phyloP scores from a whole-genome alignment of 2,797 vertebrate genomes.

The Tragopan temminckii region DNA sequence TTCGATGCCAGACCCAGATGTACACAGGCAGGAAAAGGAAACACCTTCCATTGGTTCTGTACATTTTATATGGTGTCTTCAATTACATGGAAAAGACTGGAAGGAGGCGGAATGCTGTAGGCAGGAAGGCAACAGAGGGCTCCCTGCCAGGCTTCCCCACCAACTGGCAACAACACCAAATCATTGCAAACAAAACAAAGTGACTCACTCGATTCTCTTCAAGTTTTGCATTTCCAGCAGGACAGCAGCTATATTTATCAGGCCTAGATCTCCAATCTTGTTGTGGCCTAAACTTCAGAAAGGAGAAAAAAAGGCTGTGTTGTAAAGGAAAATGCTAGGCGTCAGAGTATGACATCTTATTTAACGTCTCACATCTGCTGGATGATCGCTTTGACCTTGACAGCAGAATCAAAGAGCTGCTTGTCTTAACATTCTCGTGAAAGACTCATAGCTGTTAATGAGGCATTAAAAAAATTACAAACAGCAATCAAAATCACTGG shows the following conservation, averaged over 20 bases:
- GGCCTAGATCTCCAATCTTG: conserved; percentile 81
- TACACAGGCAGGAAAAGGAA: background rate
- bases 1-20: fast-evolving
- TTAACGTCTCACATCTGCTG: background rate
- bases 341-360: background rate
- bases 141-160: background rate
- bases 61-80: background rate
- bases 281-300: conserved; percentile 86
- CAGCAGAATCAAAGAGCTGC: conserved; percentile 26
- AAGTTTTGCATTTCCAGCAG: conserved; percentile 82
- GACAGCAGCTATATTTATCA: conserved; percentile 77
- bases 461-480: background rate
- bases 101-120: background rate
- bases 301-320: background rate
- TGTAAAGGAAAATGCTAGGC: background rate
- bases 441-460: background rate
- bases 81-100: fast-evolving
- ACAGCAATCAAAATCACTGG: background rate
- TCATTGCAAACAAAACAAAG: background rate
- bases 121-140: background rate
- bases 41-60: background rate
- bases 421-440: background rate
- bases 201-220: conserved; percentile 84
- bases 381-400: background rate
- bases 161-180: background rate